These are phyloP conservation scores for Intellagama lesueurii DNA, from an alignment of 2,797 vertebrate genomes.

Conservation along the genomic window DNA sequence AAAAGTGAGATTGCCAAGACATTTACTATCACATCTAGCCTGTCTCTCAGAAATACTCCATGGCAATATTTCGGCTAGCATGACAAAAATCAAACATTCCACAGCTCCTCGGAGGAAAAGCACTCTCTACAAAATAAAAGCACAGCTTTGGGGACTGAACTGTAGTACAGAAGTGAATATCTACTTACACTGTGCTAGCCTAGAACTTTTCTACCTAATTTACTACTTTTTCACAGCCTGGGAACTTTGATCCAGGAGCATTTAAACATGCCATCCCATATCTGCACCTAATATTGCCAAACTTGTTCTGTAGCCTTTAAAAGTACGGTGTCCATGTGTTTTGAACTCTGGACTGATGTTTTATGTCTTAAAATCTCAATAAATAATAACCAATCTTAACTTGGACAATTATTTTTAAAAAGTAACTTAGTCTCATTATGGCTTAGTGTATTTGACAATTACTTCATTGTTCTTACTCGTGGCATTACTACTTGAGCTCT, in stretches of 20 bases:
- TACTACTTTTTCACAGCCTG: neutral
- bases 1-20: neutral
- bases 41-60: neutral
- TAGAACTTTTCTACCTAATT: neutral
- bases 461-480: too few species aligned
- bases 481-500: too few species aligned
- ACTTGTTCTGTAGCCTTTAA: neutral
- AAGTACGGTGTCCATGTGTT: neutral
- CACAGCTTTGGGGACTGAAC: neutral
- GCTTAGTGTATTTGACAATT: too few species aligned
- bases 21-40: neutral
- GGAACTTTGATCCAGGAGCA: neutral
- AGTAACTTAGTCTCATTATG: too few species aligned
- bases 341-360: too few species aligned
- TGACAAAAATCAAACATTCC: neutral
- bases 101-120: neutral
- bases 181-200: neutral
- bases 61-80: neutral
- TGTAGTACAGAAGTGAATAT: neutral
- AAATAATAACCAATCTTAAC: too few species aligned
- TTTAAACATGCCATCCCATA: neutral
- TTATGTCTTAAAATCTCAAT: too few species aligned
- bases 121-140: neutral
- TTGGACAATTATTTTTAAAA: too few species aligned
- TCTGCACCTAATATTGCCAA: neutral